phyloP scores from a whole-genome alignment of 2,888 invertebrate genomes.

The Ochropacha duplaris region DNA sequence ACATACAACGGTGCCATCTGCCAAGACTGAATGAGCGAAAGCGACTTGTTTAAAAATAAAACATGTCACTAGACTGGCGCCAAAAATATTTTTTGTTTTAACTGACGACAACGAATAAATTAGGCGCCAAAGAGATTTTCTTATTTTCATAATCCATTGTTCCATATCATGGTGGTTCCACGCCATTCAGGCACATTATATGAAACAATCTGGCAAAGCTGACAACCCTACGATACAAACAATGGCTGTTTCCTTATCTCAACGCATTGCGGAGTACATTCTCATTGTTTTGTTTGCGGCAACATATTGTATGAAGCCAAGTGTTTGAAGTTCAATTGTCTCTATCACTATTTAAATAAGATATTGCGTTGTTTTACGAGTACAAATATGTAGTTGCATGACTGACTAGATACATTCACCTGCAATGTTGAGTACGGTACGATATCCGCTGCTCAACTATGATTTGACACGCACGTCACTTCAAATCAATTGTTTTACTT shows the following conservation, averaged over 20 bases:
- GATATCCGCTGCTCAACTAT: background rate
- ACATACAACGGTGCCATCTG: background rate
- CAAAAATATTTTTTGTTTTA: background rate
- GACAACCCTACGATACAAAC: constrained; percentile 30
- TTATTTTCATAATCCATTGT: background rate
- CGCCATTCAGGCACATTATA: background rate
- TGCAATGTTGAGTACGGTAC: background rate
- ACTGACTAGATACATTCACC: background rate
- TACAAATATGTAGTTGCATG: constrained; percentile 3
- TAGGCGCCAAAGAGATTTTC: background rate
- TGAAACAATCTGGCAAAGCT: background rate
- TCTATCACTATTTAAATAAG: constrained; percentile 4
- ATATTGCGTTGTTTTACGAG: constrained; percentile 1
- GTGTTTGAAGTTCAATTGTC: constrained; percentile 9
- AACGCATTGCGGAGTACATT: constrained; percentile 27
- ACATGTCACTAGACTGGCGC: background rate
- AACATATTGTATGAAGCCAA: constrained; percentile 11
- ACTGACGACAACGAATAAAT: background rate
- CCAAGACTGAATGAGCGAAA: background rate
- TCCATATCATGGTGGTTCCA: constrained; percentile 4
- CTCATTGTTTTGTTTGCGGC: constrained; percentile 33
- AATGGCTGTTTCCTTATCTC: constrained; percentile 44
- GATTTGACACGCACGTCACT: background rate
- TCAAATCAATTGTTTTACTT: background rate
- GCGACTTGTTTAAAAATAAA: background rate